Conservation (phyloP, 2,113 vertebrate genomes). For the Ceuthmochares aereus region DNA sequence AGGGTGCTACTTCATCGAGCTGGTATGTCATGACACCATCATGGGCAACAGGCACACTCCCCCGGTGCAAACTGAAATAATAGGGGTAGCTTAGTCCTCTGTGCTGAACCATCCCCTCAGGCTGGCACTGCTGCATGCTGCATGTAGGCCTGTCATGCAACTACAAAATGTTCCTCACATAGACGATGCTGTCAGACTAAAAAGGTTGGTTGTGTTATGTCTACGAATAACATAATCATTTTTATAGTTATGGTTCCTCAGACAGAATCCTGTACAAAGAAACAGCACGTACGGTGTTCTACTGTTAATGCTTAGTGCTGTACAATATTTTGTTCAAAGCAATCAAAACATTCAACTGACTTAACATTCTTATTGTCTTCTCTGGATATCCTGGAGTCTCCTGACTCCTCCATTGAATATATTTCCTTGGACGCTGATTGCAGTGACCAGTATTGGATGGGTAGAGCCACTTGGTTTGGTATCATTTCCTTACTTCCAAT, state of each 20-base stretch:
- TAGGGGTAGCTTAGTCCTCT: neutral
- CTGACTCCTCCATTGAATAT: neutral
- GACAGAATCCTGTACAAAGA: neutral
- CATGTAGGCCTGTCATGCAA: accelerated
- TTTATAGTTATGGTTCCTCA: neutral
- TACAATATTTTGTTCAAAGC: neutral
- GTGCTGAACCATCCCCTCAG: neutral
- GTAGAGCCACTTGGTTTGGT: slow-evolving; percentile 1
- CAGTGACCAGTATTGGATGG: slow-evolving; percentile 17
- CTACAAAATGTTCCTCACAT: neutral
- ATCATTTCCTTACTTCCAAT: slow-evolving; percentile 33
- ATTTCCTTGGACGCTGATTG: neutral
- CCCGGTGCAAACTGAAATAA: neutral
- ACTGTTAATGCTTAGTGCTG: neutral
- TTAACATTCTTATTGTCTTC: neutral
- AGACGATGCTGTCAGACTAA: neutral
- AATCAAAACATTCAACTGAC: neutral
- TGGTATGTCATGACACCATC: neutral
- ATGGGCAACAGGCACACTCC: neutral
- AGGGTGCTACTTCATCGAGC: neutral
- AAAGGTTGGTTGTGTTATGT: neutral
- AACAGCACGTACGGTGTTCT: accelerated
- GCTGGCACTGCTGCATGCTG: neutral
- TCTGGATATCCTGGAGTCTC: neutral
- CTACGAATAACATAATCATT: neutral